Percentiles rank a stretch among this genome's conserved stretches.
Evolutionary conservation across 2,113 vertebrate species (phyloP).

Genomic region (Chlorodrepanis virens): DNA sequence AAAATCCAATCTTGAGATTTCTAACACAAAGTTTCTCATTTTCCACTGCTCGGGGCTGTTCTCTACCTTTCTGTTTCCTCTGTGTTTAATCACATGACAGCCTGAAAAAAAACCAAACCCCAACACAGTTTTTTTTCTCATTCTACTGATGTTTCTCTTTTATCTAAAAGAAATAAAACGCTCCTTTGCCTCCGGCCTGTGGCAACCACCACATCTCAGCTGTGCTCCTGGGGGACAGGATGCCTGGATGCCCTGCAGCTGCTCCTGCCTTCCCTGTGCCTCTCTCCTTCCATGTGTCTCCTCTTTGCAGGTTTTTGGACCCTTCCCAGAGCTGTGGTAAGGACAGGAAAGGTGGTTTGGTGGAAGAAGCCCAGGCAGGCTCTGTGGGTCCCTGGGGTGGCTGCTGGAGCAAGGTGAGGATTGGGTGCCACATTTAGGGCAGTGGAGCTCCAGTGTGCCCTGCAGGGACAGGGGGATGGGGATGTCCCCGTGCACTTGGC

Average conservation of each 20-base stretch:
- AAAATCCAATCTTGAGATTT: constrained; percentile 21
- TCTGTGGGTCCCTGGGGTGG: background rate
- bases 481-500: background rate
- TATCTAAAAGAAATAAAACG: background rate
- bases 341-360: background rate
- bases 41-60: constrained; percentile 21
- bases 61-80: background rate
- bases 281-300: background rate
- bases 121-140: background rate
- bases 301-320: background rate
- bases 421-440: accelerated
- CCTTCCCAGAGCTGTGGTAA: background rate
- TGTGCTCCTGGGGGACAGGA: accelerated
- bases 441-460: background rate
- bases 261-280: accelerated
- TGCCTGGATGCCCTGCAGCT: accelerated
- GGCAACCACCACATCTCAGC: background rate
- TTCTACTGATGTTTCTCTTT: constrained; percentile 35
- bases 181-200: background rate
- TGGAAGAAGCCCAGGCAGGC: background rate
- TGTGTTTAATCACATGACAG: constrained; percentile 12
- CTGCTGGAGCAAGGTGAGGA: background rate
- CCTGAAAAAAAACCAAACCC: background rate
- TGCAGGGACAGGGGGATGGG: background rate
- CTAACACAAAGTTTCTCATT: constrained; percentile 13